phyloP scores from a whole-genome alignment of 2,797 vertebrate genomes.

The Orestias chungarensis region DNA sequence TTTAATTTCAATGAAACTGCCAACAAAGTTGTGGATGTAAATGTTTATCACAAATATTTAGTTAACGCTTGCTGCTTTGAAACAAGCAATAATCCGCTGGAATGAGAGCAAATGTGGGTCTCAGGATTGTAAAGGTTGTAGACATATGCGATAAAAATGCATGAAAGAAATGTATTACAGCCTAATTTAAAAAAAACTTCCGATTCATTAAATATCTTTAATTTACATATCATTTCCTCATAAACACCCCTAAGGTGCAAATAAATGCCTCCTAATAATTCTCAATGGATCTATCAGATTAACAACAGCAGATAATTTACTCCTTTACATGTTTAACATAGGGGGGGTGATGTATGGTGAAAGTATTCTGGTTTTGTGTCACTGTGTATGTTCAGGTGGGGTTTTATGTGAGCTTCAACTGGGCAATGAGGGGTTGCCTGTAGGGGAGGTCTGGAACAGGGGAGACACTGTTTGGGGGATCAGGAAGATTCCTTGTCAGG shows the following conservation, averaged over 20 bases:
- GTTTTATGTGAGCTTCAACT: conserved; percentile 6
- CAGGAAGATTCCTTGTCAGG: conserved; percentile 54
- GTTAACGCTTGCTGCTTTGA: too few species aligned
- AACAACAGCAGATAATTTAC: background rate
- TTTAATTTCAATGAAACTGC: too few species aligned
- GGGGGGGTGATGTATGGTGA: conserved; percentile 18
- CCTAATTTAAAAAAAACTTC: too few species aligned
- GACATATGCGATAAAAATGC: too few species aligned
- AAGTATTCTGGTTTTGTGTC: background rate
- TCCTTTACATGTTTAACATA: conserved; percentile 32
- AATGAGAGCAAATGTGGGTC: too few species aligned
- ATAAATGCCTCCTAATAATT: conserved; percentile 3
- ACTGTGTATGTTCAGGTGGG: conserved; percentile 14
- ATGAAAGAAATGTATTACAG: too few species aligned
- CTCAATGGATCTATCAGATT: conserved; percentile 27
- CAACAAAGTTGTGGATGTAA: too few species aligned
- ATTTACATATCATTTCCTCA: background rate
- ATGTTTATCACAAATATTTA: too few species aligned
- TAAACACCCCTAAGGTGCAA: background rate
- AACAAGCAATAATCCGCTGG: too few species aligned
- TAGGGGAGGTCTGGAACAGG: conserved; percentile 35
- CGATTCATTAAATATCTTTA: too few species aligned
- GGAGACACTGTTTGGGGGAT: conserved; percentile 9
- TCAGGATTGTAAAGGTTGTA: too few species aligned
- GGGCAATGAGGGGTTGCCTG: conserved; percentile 1